Evolutionary conservation across 2,797 vertebrate species (phyloP).

Genomic region (Chelmon rostratus): DNA sequence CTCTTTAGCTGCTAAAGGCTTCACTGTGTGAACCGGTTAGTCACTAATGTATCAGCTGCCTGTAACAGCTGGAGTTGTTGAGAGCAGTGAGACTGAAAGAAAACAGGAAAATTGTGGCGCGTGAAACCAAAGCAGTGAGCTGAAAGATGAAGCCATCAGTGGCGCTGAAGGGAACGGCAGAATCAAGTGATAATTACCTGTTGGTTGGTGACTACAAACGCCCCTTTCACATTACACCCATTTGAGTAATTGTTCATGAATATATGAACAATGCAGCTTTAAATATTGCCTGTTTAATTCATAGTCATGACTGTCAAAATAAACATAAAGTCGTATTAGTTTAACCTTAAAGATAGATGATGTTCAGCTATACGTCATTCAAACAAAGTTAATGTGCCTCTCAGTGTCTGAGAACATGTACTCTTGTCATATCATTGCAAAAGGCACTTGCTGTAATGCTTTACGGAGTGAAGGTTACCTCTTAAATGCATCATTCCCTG

Average conservation of each 20-base stretch:
- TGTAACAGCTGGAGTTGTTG: background rate
- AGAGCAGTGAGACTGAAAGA: background rate
- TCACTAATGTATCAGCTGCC: background rate
- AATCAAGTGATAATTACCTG: background rate
- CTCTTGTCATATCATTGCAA: background rate
- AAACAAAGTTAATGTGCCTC: background rate
- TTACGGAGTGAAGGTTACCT: background rate
- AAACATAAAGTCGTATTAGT: no score
- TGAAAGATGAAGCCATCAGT: background rate
- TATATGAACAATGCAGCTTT: background rate
- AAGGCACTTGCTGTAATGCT: conserved; percentile 10
- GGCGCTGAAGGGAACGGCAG: background rate
- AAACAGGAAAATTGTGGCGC: background rate
- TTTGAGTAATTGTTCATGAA: background rate
- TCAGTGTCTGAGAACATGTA: background rate
- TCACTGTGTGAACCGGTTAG: background rate
- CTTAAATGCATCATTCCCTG: conserved; percentile 25
- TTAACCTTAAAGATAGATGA: background rate
- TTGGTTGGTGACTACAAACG: background rate
- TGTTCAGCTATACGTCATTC: background rate
- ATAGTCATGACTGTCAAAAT: background rate
- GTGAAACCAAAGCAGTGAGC: background rate
- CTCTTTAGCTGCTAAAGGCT: conserved; percentile 15
- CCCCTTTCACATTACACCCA: background rate
- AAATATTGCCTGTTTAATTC: no score